phyloP scores from a whole-genome alignment of 2,888 invertebrate genomes.

The Phaonia tiefii region DNA sequence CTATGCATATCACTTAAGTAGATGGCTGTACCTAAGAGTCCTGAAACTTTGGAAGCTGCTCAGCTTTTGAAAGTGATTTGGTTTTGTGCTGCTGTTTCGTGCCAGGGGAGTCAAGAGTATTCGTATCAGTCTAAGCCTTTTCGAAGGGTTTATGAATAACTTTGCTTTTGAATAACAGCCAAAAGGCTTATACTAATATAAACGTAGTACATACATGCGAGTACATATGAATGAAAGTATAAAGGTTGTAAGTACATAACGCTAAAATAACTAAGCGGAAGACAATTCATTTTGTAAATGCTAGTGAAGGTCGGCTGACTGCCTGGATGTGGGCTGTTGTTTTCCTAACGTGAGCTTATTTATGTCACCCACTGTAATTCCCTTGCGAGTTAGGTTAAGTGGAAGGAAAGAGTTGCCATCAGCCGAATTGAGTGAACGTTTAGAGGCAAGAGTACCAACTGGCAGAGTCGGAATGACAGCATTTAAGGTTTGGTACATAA shows the following conservation, averaged over 20 bases:
- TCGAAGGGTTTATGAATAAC: constrained; percentile 40
- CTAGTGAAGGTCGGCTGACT: background rate
- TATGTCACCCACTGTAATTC: background rate
- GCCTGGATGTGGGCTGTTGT: background rate
- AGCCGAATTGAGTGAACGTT: too few species aligned
- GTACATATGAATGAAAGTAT: too few species aligned
- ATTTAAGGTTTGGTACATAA: too few species aligned
- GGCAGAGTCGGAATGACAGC: too few species aligned
- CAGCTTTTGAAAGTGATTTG: too few species aligned
- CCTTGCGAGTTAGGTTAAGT: too few species aligned
- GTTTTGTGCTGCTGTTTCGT: too few species aligned
- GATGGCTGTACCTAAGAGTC: background rate
- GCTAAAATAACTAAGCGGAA: constrained; percentile 24
- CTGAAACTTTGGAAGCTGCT: background rate
- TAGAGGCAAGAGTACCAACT: too few species aligned
- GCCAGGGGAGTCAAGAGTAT: background rate
- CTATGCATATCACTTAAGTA: constrained; percentile 16
- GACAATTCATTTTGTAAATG: constrained; percentile 46
- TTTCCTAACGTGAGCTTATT: constrained; percentile 7
- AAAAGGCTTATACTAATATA: constrained; percentile 49
- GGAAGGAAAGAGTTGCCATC: too few species aligned
- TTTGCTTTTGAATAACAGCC: constrained; percentile 52
- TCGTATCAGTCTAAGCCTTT: constrained; percentile 27
- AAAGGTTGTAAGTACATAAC: too few species aligned
- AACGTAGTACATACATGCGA: too few species aligned